phyloP scores from a whole-genome alignment of 2,113 vertebrate species.

The Acanthochromis polyacanthus region DNA sequence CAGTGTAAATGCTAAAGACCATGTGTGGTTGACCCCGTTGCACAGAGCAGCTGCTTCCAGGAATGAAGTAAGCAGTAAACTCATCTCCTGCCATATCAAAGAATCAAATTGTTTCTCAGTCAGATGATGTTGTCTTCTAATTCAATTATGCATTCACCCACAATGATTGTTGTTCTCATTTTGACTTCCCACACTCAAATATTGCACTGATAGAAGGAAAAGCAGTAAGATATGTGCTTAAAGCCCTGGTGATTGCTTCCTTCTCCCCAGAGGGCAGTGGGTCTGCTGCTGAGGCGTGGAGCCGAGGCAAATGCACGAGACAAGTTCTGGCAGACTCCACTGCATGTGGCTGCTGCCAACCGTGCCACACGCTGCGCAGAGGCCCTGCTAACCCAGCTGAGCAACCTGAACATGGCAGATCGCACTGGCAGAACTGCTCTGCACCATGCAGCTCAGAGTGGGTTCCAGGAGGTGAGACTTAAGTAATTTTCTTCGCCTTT shows the following conservation, averaged over 20 bases:
- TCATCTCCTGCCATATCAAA: not conserved
- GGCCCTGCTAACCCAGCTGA: slow-evolving; percentile 90
- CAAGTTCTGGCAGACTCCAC: slow-evolving; percentile 96
- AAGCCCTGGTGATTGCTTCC: slow-evolving; percentile 12
- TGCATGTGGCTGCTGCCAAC: slow-evolving; percentile 96
- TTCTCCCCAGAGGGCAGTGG: slow-evolving; percentile 89
- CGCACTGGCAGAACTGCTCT: slow-evolving; percentile 93
- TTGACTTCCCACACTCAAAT: slow-evolving; percentile 6
- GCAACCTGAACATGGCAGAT: slow-evolving; percentile 93
- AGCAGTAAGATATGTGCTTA: slow-evolving; percentile 8
- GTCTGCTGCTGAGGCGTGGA: slow-evolving; percentile 92
- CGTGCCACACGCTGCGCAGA: slow-evolving; percentile 94
- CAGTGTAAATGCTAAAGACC: slow-evolving; percentile 97
- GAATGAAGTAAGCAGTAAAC: slow-evolving; percentile 87
- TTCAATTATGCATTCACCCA: slow-evolving; percentile 8
- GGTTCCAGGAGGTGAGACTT: slow-evolving; percentile 90
- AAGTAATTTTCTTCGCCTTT: not conserved
- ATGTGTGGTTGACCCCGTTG: slow-evolving; percentile 94
- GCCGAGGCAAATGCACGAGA: slow-evolving; percentile 94
- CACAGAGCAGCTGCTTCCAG: slow-evolving; percentile 95
- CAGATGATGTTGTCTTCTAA: slow-evolving; percentile 15
- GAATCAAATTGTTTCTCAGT: slow-evolving; percentile 22
- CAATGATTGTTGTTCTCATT: not conserved
- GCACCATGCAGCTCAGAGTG: slow-evolving; percentile 96
- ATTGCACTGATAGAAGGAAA: slow-evolving; percentile 20